Conservation (phyloP, 2,888 invertebrate genomes). For the Siphlonurus alternatus region DNA sequence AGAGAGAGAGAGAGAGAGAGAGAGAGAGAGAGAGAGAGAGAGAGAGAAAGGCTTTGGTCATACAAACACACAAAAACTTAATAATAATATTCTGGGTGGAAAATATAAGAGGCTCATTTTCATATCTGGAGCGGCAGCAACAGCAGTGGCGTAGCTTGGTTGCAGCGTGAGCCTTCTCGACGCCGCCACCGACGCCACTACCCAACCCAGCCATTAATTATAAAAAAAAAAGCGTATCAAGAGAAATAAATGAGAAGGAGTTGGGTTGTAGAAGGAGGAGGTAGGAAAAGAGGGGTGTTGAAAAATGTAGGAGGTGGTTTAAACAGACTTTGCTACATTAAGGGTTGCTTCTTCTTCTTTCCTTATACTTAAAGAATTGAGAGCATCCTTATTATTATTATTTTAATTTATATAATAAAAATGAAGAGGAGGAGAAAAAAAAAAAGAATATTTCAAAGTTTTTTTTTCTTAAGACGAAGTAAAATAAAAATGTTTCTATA, state of each 20-base stretch:
- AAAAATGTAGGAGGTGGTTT: neutral
- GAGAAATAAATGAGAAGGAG: constrained; percentile 2
- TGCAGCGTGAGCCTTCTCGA: neutral
- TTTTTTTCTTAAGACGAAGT: too few species aligned
- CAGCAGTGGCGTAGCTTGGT: neutral
- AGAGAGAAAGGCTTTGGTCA: neutral
- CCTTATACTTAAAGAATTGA: neutral
- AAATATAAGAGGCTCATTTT: neutral
- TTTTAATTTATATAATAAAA: neutral
- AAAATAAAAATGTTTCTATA: too few species aligned
- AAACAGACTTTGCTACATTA: neutral
- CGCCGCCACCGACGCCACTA: neutral
- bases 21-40: constrained; percentile 2
- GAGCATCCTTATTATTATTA: neutral
- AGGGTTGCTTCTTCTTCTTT: neutral
- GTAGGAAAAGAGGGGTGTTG: neutral
- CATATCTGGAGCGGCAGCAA: neutral
- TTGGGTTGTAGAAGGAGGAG: neutral
- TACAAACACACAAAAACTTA: neutral
- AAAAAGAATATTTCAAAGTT: too few species aligned
- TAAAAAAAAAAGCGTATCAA: constrained; percentile 2
- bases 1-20: neutral
- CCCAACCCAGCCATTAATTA: neutral
- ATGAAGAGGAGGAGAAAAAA: neutral
- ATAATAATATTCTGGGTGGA: neutral